Evolutionary conservation across 2,113 vertebrate species (phyloP), one percentile per base, ranked within the genome.

Genomic region (Dromas ardeola): DNA sequence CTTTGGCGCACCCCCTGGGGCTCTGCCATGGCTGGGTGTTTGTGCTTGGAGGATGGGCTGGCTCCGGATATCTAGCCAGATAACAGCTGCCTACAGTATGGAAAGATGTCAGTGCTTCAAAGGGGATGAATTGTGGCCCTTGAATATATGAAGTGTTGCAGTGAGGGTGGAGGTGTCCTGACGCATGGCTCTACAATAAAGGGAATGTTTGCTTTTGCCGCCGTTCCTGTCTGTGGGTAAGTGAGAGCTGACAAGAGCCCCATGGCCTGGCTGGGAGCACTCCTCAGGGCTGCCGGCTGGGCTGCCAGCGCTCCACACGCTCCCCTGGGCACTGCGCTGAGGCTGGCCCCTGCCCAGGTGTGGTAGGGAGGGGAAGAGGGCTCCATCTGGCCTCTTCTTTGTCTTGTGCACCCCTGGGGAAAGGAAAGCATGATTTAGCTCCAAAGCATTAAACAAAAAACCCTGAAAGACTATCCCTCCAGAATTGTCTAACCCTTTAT

Each of bases 311-410:
- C 77, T 45, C 20, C 61, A 4, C 2, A 2, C 7, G 0, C 36
- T 86, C 79, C 90, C 81, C 67, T 66, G 85, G 76, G 97, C 42
- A 10, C 72, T 1, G 30, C 0, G 8, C 88, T 81, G 43, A 30
- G 69, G 40, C 92, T 95, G 95, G 92, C 88, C 94, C 90, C 83
- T 93, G 91, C 91, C 94, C 81, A 95, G 95, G 91, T 96, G 84
- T 87, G 86, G 18, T 25, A 62, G 86, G 76, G 94, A 93, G 83
- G 83, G 91, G 66, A 71, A 38, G 65, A 70, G 45, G 71, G 66
- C 81, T 95, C 95, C 96, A 94, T 96, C 88, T 96, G 94, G 73
- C 78, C 62, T 95, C 58, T 32, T 49, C 92, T 96, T 97, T 95
- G 93, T 95, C 91, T 96, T 40, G 22, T 76, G 86, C 70, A 66